Percentiles rank a stretch among this genome's conserved stretches.
phyloP scores from a whole-genome alignment of 2,888 invertebrate genomes.

The Gasteruption jaculator region DNA sequence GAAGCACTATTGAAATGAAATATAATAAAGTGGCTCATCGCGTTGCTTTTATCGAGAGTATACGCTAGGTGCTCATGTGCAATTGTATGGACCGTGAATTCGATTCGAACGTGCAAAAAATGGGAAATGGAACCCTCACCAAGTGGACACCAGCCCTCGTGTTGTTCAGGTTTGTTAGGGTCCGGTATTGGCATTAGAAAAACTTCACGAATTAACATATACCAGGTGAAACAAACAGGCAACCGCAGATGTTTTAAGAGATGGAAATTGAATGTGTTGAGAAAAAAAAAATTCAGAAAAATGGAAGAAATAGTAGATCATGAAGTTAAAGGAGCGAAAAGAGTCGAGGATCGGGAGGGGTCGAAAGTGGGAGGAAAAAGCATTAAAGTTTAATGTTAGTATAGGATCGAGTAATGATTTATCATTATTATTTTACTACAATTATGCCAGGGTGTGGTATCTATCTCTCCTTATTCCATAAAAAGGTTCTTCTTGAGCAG shows the following conservation, averaged over 20 bases:
- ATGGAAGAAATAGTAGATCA: slow-evolving; percentile 17
- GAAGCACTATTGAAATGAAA: too few relatives aligned
- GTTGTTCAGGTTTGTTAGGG: slow-evolving; percentile 83
- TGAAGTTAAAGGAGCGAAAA: slow-evolving; percentile 7
- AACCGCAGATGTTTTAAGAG: slow-evolving; percentile 22
- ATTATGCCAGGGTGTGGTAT: too few relatives aligned
- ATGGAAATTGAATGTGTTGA: slow-evolving; percentile 16
- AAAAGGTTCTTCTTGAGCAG: too few relatives aligned
- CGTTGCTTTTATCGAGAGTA: too few relatives aligned
- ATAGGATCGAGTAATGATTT: too few relatives aligned
- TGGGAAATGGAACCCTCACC: slow-evolving; percentile 70
- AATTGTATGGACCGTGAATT: slow-evolving; percentile 30
- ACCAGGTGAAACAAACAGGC: slow-evolving; percentile 24
- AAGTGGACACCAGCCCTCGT: slow-evolving; percentile 86
- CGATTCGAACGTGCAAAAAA: slow-evolving; percentile 39
- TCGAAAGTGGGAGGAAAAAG: slow-evolving; percentile 14
- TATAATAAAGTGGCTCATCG: too few relatives aligned
- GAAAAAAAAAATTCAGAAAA: not conserved
- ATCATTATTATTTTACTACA: slow-evolving; percentile 1
- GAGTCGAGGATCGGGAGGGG: slow-evolving; percentile 6
- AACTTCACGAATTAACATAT: slow-evolving; percentile 38
- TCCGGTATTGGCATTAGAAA: slow-evolving; percentile 74
- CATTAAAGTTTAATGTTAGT: slow-evolving; percentile 23
- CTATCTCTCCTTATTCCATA: too few relatives aligned
- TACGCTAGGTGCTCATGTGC: slow-evolving; percentile 17